Evolutionary conservation across 2,797 vertebrate genomes (phyloP).

Genomic region (Nannoperca obscura): DNA sequence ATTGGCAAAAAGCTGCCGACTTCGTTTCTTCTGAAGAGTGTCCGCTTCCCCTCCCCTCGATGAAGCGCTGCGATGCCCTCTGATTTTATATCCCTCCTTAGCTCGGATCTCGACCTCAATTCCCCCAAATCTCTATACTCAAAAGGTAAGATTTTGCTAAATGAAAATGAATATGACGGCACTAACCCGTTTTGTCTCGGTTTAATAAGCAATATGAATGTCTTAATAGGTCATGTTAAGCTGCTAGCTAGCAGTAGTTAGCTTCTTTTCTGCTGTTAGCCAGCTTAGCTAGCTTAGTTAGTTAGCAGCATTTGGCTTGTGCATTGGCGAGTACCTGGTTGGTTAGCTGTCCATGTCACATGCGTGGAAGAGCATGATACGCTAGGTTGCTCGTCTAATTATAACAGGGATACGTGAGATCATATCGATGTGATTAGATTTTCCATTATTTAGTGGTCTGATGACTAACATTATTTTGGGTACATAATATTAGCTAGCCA

Average conservation of each 20-base stretch:
- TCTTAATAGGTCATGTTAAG: conserved; percentile 67
- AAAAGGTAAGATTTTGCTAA: conserved; percentile 88
- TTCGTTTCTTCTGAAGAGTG: conserved; percentile 76
- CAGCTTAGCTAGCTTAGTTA: conserved; percentile 69
- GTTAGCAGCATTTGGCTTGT: conserved; percentile 64
- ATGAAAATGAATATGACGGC: background rate
- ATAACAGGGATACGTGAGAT: background rate
- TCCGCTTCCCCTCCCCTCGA: conserved; percentile 85
- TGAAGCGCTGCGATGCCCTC: conserved; percentile 96
- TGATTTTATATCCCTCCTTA: conserved; percentile 98
- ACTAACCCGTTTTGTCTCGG: conserved; percentile 11
- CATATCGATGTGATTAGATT: background rate
- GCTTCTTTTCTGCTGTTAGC: conserved; percentile 75
- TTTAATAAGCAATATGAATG: conserved; percentile 42
- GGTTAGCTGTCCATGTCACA: conserved; percentile 52
- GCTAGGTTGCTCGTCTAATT: background rate
- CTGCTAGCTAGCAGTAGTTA: conserved; percentile 77
- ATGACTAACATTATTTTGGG: conserved; percentile 1
- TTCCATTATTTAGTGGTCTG: background rate
- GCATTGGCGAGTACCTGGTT: conserved; percentile 40
- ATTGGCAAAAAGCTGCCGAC: conserved; percentile 54
- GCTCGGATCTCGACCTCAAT: conserved; percentile 96
- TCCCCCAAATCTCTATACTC: conserved; percentile 96
- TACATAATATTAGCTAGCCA: conserved; percentile 14
- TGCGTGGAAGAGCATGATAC: conserved; percentile 6